Base-by-base conservation (phyloP, 2,797 vertebrate genomes). In the Lycodopsis pacificus region DNA sequence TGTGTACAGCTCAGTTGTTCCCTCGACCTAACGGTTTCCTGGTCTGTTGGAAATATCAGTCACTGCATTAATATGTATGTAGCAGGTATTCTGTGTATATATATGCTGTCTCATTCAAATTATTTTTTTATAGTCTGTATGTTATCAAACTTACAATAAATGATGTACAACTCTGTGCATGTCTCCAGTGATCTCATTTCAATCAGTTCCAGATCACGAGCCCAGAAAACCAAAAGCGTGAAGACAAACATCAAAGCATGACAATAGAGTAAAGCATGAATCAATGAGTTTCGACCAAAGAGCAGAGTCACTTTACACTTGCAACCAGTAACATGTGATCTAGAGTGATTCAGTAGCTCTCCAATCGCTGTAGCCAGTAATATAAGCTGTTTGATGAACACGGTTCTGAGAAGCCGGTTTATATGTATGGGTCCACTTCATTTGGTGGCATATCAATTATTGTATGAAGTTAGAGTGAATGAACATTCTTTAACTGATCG, bases 91-190 rank as follows among this genome's bases (percentile, higher is more conserved):
- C 59, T 83, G 78, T 86, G 74, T 76, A 51, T 73, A 63, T 81
- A 78, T 72, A 73, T 79, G 57, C 65, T 42, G 27, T 74, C 74
- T 82, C 4, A 27, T 70, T 74, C 61, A 77, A 66, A 67, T 79
- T 75, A 71, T 65, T 84, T 81, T 56, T 71, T 71, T 72, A 69
- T 66, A 66, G 68, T 83, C 61, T 76, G 46, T 76, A 81, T 73
- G 53, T 83, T 65, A 69, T 58, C 38, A 4, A 44, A 46, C 40
- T 44, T 65, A 48, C 57, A 86, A 79, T 86, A 84, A 84, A 77
- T 15, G 0, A 44, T 65, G 65, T 71, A 46, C 34, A 79, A 54
- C 19, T 25, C 20, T 69, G 20, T 3, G 11, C 34, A 32, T 34
- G 49, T 49, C 71, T 73, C 25, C 6, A 19, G 14, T 68, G 53